Conservation (phyloP, 2,113 vertebrate genomes). For the Lamprologus lemairii region DNA sequence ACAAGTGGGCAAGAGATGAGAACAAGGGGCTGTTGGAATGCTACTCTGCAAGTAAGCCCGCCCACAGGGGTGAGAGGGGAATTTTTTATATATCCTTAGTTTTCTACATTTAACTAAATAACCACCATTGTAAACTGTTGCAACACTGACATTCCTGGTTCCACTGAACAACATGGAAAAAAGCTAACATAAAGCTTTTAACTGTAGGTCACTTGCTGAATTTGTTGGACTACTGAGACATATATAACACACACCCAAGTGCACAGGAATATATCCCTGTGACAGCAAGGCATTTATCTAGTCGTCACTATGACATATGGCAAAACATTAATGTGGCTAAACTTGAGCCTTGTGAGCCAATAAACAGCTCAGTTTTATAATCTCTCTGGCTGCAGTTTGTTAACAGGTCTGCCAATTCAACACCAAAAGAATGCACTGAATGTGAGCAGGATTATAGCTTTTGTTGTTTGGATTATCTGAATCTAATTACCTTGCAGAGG, state of each 20-base stretch:
- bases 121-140: neutral
- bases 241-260: neutral
- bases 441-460: conserved; percentile 47
- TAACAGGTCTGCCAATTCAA: conserved; percentile 33
- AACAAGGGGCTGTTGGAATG: neutral
- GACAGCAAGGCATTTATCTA: neutral
- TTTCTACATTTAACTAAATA: neutral
- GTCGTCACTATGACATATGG: conserved; percentile 11
- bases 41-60: neutral
- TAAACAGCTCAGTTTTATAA: conserved; percentile 40
- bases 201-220: neutral
- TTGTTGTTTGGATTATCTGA: conserved; percentile 60
- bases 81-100: neutral
- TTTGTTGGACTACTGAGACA: neutral
- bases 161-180: neutral
- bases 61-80: neutral
- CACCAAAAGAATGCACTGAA: conserved; percentile 23
- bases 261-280: neutral
- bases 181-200: neutral
- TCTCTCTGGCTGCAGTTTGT: conserved; percentile 26
- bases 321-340: conserved; percentile 16
- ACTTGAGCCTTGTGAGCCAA: conserved; percentile 26
- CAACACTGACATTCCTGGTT: neutral
- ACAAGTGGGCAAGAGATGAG: neutral
- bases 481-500: conserved; percentile 50